Base-by-base conservation (phyloP, 2,797 vertebrate genomes). In the Pipistrellus kuhlii region DNA sequence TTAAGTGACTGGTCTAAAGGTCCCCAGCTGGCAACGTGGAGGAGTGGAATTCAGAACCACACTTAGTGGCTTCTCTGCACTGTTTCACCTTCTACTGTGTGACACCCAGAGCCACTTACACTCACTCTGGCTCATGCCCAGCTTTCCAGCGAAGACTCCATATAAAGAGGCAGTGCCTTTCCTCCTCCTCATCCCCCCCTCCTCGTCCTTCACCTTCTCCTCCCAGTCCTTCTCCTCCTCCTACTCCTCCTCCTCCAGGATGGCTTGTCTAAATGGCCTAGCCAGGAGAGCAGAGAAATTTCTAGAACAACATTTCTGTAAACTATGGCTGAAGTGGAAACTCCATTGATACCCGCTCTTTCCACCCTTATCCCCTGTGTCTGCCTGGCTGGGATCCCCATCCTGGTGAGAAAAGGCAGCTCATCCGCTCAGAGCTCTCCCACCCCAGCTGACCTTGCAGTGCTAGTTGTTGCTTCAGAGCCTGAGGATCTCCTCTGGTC, bases 271-370 rank as follows among this genome's bases (percentile, higher is more conserved):
- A 53, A 44, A 78, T 64, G 15, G 44, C 35, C 64, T 62, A 73
- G 21, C 13, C 72, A 55, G 66, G 41, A 94, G 1, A 64, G n/a
- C 32, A 46, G 27, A 64, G 69, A 73, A 27, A 27, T 82, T 77
- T 77, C 75, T 81, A 77, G 80, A 90, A 41, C 13, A n/a, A n/a
- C 12, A 41, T 71, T 41, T 57, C 23, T 41, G n/a, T 71, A 62
- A 92, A 68, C 30, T 78, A 6, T 66, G 30, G 38, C 25, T 69
- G 77, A 41, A 84, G 66, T 17, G 51, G 62, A 76, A 88, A 20
- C 68, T 30, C 32, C 15, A 4, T 3, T 10, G 27, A 84, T 53
- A 23, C 21, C 71, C 10, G n/a, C 5, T 64, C 21, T n/a, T 59
- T 64, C 59, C 27, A 48, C 7, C 27, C 44, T 41, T 15, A 44